A percentile compares a stretch with the other conserved stretches of the same genome.
Evolutionary conservation across 2,797 vertebrate species (phyloP).

Genomic region (Anomalospiza imberbis): DNA sequence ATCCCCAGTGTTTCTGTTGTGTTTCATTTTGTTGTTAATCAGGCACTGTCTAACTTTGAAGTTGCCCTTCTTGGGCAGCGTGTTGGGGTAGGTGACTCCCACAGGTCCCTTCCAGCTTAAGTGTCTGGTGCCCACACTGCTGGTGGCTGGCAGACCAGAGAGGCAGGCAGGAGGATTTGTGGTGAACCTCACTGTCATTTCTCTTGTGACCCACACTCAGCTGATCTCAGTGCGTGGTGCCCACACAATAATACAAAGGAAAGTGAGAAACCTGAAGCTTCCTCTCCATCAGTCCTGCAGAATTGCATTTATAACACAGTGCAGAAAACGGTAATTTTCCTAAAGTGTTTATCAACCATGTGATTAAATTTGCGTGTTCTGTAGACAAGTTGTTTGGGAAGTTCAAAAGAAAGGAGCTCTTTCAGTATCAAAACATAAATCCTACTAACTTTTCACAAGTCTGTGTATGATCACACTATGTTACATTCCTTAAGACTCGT

Average conservation of each 20-base stretch:
- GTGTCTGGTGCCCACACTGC: neutral
- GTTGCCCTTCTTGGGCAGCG: neutral
- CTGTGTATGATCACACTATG: neutral
- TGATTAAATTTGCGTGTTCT: neutral
- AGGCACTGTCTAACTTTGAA: neutral
- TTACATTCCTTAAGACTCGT: neutral
- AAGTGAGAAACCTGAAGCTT: slow-evolving; percentile 39
- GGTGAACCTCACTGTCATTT: neutral
- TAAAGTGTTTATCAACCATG: neutral
- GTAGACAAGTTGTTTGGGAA: neutral
- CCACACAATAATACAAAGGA: neutral
- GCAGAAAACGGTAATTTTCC: neutral
- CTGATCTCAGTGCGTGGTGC: neutral
- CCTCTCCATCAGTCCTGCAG: neutral
- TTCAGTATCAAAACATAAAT: neutral
- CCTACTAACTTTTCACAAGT: neutral
- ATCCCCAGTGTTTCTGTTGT: neutral
- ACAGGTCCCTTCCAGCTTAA: neutral
- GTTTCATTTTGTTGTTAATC: neutral
- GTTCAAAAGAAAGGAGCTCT: neutral
- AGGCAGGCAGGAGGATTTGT: neutral
- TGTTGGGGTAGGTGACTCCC: neutral
- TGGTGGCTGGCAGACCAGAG: neutral
- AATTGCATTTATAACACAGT: neutral
- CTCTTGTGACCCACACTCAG: slow-evolving; percentile 1